Conservation (phyloP, 2,888 invertebrate genomes). For the Nowickia ferox region DNA sequence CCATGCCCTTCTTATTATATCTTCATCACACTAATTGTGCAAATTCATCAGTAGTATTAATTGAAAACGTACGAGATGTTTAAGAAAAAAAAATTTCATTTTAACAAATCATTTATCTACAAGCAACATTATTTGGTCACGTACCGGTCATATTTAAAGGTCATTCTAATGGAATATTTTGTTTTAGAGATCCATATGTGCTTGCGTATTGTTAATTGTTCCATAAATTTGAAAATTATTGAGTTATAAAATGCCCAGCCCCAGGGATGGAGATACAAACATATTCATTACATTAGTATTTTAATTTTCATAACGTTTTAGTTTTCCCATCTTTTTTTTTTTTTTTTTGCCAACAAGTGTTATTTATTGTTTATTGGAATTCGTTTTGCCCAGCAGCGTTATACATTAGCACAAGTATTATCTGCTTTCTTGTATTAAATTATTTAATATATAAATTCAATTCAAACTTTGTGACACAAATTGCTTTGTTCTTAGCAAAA, state of each 20-base stretch:
- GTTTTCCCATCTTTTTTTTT: too few relatives aligned
- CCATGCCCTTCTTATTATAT: neutral
- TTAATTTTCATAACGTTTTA: too few relatives aligned
- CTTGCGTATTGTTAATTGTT: neutral
- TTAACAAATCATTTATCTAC: neutral
- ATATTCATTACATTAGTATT: too few relatives aligned
- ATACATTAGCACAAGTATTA: too few relatives aligned
- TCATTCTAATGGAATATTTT: neutral
- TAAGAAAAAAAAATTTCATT: slow-evolving; percentile 19
- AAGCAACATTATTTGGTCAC: slow-evolving; percentile 13
- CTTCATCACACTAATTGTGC: neutral
- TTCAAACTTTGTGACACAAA: too few relatives aligned
- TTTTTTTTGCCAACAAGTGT: too few relatives aligned
- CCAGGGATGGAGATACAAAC: too few relatives aligned
- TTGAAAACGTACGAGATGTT: slow-evolving; percentile 11
- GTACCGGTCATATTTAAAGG: slow-evolving; percentile 14
- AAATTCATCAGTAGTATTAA: slow-evolving; percentile 46
- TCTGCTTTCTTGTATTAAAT: too few relatives aligned
- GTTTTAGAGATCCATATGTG: neutral
- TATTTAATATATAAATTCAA: too few relatives aligned
- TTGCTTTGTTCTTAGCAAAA: neutral
- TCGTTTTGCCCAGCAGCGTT: too few relatives aligned
- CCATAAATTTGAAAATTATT: neutral
- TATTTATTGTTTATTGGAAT: too few relatives aligned
- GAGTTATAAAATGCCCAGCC: neutral